Base-by-base conservation (phyloP, 1,140 invertebrate species). In the Aphidius gifuensis region DNA sequence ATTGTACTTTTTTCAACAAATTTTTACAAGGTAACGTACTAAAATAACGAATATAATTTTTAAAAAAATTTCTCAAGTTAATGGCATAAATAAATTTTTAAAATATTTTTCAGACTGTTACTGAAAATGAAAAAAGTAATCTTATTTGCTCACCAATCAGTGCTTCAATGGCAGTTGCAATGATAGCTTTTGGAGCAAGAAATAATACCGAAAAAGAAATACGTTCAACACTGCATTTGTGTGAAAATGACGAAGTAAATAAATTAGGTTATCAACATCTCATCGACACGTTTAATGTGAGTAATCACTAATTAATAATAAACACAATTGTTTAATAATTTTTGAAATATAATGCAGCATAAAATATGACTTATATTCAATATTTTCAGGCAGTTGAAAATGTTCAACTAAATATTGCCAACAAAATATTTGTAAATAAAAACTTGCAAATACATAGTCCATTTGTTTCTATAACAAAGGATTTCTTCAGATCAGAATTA, bases 361-460 rank as follows among this genome's bases (percentile, higher is more conserved):
- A 43, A 42, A 43, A 3, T 50, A 23, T 16, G 43, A 50, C 46
- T 21, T 11, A 39, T 49, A 54, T 16, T 45, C 50, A 54, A 47
- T 62, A 23, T 60, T 71, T 71, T 9, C 58, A 80, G 70, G 65
- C 78, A 32, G 69, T 69, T 59, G 64, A 73, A 39, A 61, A 79
- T 4, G 72, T 85, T 21, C 82, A 83, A 39, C 71, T 91, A 5
- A 78, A 81, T 54, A 79, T 87, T 59, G 85, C 85, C 6, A 91
- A 90, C 69, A 83, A 85, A 60, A 71, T 91, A 48, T 92, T 84
- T 65, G 67, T 87, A 6, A 78, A 84, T 61, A 61, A 84, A 51
- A 75, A 76, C 38, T 77, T 83, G 62, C 61, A 74, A 16, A 32
- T 60, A 39, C 51, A 43, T 23, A 38, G 11, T 7, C 5, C 42